Conservation (phyloP, 2,888 invertebrate species). For the Anthrax anthrax region DNA sequence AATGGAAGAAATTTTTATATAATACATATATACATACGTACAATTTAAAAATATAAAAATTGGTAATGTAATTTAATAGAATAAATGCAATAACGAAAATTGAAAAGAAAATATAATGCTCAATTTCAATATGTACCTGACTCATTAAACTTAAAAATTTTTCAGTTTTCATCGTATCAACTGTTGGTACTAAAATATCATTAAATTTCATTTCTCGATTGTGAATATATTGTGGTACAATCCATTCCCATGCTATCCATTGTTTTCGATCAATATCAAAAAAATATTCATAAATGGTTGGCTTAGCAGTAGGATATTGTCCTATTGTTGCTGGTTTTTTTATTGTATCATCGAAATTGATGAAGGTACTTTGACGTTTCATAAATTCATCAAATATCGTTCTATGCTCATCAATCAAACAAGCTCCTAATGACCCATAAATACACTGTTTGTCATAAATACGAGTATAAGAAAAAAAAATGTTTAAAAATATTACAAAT, state of each 20-base stretch:
- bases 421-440: constrained; percentile 75
- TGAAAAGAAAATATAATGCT: too few relatives aligned
- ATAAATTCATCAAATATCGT: constrained; percentile 64
- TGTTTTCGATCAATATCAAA: constrained; percentile 47
- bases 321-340: constrained; percentile 51
- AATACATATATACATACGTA: too few relatives aligned
- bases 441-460: constrained; percentile 52
- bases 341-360: constrained; percentile 39
- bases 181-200: constrained; percentile 78
- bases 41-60: too few relatives aligned
- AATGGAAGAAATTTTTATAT: not conserved
- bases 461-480: too few relatives aligned
- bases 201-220: constrained; percentile 53
- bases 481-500: too few relatives aligned
- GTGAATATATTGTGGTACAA: constrained; percentile 64
- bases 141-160: constrained; percentile 68
- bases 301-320: constrained; percentile 55
- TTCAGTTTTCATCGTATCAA: constrained; percentile 69
- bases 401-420: constrained; percentile 53
- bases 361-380: constrained; percentile 37
- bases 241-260: constrained; percentile 79
- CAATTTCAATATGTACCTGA: constrained; percentile 44
- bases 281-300: constrained; percentile 70
- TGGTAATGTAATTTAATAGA: too few relatives aligned
- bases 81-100: too few relatives aligned